Evolutionary conservation across 2,113 vertebrate species (phyloP).

Genomic region (Aegithalos caudatus): DNA sequence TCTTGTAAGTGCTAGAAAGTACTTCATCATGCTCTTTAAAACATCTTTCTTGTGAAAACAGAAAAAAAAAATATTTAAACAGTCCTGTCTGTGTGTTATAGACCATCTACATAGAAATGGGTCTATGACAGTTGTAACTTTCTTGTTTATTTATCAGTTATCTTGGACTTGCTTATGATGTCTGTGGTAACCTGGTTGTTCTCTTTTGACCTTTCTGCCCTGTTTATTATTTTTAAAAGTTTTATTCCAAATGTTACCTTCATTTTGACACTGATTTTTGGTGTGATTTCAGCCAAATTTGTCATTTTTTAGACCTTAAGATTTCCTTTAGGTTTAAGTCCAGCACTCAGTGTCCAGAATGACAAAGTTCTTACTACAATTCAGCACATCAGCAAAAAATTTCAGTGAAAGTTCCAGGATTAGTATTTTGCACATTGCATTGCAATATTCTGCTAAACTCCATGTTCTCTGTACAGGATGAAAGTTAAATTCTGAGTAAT

Average conservation of each 20-base stretch:
- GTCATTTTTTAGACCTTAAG: background rate
- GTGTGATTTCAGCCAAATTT: background rate
- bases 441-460: background rate
- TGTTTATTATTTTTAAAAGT: background rate
- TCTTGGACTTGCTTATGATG: background rate
- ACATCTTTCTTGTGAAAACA: background rate
- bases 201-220: background rate
- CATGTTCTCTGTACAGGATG: rapidly evolving
- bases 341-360: background rate
- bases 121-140: background rate
- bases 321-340: background rate
- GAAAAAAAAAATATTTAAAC: background rate
- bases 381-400: background rate
- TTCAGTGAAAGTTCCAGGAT: background rate
- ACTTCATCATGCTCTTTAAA: background rate
- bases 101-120: background rate
- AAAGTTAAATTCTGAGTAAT: background rate
- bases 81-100: background rate
- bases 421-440: background rate
- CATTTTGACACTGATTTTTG: background rate
- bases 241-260: background rate
- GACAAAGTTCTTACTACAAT: background rate
- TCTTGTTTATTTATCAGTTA: background rate
- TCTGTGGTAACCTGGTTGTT: background rate
- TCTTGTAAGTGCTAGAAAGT: background rate